Evolutionary conservation across 2,888 invertebrate species (phyloP), one percentile per base, ranked within the genome.

Genomic region (Ariolimax columbianus): DNA sequence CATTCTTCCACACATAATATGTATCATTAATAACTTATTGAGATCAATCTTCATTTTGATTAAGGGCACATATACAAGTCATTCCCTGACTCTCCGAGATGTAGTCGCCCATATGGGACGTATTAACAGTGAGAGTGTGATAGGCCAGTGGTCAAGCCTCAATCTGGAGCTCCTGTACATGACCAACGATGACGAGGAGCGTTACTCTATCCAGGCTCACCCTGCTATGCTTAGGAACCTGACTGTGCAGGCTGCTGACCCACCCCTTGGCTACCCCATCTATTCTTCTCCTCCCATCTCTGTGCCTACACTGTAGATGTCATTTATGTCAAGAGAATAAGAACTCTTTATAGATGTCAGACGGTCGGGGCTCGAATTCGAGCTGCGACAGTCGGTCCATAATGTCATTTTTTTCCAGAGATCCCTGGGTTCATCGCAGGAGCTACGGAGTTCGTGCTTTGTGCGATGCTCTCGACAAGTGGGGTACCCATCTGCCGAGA

Each of bases 171-270:
- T 95, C 43, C 91, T 95, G 51, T 95, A 95, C 90, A 91, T 95
- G 89, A 95, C 95, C 77, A 95, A 95, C 85, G 95, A 95, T 89
- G 95, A 95, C 88, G 95, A 95, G 89, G 95, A 95, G 88, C 90
- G 95, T 68, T 95, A 95, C 92, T 94, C 94, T 86, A 95, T 95
- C 82, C 94, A 94, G 90, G 94, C 94, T 59, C 94, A 95, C 86
- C 92, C 94, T 1, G 91, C 92, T 47, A 90, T 94, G 38, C 90
- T 95, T 38, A 91, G 95, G 19, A 95, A 95, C 88, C 91, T 95
- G 23, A 94, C 94, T 4, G 94, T 94, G 6, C 94, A 95, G 89
- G 93, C 94, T 26, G 94, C 94, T 14, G 94, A 94, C 89, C 94
- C 94, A 63, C 95, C 95, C 2, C 92, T 95, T 0, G 95, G 95